These are phyloP conservation scores for Philereme transversata DNA, from an alignment of 2,888 invertebrate species.

Conservation along the genomic window DNA sequence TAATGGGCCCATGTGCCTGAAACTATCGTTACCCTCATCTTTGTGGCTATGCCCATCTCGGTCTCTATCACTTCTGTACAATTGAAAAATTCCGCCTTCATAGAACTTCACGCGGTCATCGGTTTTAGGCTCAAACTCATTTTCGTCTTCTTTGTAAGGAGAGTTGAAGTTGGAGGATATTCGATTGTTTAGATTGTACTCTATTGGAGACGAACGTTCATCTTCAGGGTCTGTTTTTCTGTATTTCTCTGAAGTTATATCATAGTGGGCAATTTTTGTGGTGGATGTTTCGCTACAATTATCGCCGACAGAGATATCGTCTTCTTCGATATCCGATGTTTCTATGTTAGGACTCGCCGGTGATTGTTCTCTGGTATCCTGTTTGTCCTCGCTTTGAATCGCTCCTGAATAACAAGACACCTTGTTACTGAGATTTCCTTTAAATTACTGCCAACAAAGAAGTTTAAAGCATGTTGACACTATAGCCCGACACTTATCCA, in stretches of 20 bases:
- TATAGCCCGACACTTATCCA: conserved; percentile 69
- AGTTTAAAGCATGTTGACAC: conserved; percentile 62
- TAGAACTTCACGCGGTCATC: conserved; percentile 70
- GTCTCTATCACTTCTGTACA: conserved; percentile 68
- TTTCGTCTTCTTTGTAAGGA: conserved; percentile 71
- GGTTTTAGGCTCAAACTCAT: conserved; percentile 59
- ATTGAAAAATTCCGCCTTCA: conserved; percentile 70
- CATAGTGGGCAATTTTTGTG: conserved; percentile 44
- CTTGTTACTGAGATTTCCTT: conserved; percentile 36
- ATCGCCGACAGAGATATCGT: conserved; percentile 77
- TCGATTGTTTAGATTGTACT: conserved; percentile 59
- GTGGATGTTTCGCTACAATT: conserved; percentile 74
- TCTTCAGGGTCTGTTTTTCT: conserved; percentile 57
- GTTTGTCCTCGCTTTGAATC: conserved; percentile 55
- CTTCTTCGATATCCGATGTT: conserved; percentile 61
- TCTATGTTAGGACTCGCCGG: conserved; percentile 58
- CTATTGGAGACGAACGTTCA: conserved; percentile 59
- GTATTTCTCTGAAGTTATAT: conserved; percentile 43
- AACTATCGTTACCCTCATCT: conserved; percentile 55
- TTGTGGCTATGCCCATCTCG: conserved; percentile 54
- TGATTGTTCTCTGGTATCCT: conserved; percentile 52
- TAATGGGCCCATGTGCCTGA: conserved; percentile 56
- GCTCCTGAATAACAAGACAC: conserved; percentile 51
- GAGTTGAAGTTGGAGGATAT: conserved; percentile 65
- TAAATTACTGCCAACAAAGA: conserved; percentile 54